Conservation (phyloP, 1,140 invertebrate species). For the Paralvinella palmiformis region DNA sequence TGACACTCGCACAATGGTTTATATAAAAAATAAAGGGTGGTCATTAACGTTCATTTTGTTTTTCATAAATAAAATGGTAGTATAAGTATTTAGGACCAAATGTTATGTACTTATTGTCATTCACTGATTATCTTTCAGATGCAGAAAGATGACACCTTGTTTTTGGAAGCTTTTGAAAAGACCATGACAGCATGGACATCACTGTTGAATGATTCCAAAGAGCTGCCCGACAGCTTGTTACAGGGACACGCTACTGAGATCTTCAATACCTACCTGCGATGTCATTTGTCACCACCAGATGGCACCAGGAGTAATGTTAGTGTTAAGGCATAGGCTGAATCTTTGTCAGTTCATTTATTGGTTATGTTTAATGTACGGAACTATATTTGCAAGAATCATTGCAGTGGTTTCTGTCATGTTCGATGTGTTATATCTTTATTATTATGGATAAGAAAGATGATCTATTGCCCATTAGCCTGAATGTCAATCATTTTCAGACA, state of each 20-base stretch:
- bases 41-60: too few species aligned
- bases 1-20: too few species aligned
- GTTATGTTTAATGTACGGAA: neutral
- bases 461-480: too few species aligned
- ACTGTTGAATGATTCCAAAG: slow-evolving; percentile 56
- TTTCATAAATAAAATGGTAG: too few species aligned
- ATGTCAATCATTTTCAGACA: too few species aligned
- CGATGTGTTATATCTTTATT: too few species aligned
- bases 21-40: too few species aligned
- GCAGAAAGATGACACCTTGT: slow-evolving; percentile 61
- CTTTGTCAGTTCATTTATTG: slow-evolving; percentile 22
- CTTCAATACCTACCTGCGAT: slow-evolving; percentile 76
- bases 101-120: too few species aligned
- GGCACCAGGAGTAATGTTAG: slow-evolving; percentile 60
- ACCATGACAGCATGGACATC: slow-evolving; percentile 74
- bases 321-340: slow-evolving; percentile 18
- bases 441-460: too few species aligned
- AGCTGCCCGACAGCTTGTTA: slow-evolving; percentile 56
- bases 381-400: neutral
- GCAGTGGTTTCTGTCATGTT: too few species aligned
- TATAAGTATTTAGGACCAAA: too few species aligned
- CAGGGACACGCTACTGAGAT: slow-evolving; percentile 53
- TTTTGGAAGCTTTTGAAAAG: slow-evolving; percentile 72
- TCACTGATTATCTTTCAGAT: slow-evolving; percentile 35
- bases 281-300: slow-evolving; percentile 73